Percentiles rank a stretch among this genome's conserved stretches.
Evolutionary conservation across 1,140 invertebrate genomes (phyloP).

Genomic region (Bombus confusus): DNA sequence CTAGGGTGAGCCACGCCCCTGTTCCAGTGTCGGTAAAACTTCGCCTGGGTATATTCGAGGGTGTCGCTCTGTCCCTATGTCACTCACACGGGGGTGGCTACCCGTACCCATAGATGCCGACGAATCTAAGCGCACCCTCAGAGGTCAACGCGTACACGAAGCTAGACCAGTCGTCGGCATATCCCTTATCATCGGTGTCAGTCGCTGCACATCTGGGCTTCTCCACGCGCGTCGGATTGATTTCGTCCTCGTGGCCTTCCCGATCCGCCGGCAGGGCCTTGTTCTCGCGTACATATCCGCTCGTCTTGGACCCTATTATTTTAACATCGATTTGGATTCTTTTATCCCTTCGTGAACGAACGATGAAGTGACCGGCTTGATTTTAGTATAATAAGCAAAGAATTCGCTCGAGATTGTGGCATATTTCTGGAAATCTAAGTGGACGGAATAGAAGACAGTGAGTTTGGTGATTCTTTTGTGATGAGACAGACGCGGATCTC

Average conservation of each 20-base stretch:
- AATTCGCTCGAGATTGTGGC: neutral
- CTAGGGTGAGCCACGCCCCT: constrained; percentile 56
- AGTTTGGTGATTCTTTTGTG: constrained; percentile 4
- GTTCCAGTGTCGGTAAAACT: constrained; percentile 36
- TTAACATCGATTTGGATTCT: neutral
- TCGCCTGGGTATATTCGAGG: constrained; percentile 54
- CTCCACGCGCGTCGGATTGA: constrained; percentile 39
- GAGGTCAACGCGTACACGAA: constrained; percentile 45
- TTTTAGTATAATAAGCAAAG: neutral
- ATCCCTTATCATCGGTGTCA: constrained; percentile 65
- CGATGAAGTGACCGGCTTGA: neutral
- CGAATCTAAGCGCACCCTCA: constrained; percentile 58
- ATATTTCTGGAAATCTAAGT: neutral
- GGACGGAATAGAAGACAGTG: neutral
- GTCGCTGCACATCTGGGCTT: constrained; percentile 45
- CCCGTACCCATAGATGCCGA: constrained; percentile 42
- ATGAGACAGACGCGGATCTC: neutral
- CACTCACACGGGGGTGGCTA: constrained; percentile 63
- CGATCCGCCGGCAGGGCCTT: neutral
- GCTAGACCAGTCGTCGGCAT: constrained; percentile 56
- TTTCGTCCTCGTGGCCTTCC: constrained; percentile 11
- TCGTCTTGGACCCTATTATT: neutral
- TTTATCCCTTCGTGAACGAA: neutral
- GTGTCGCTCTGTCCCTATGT: constrained; percentile 61
- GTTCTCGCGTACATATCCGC: neutral